Base-by-base conservation (phyloP, 2,113 vertebrate species). In the Poeciliopsis prolifica region DNA sequence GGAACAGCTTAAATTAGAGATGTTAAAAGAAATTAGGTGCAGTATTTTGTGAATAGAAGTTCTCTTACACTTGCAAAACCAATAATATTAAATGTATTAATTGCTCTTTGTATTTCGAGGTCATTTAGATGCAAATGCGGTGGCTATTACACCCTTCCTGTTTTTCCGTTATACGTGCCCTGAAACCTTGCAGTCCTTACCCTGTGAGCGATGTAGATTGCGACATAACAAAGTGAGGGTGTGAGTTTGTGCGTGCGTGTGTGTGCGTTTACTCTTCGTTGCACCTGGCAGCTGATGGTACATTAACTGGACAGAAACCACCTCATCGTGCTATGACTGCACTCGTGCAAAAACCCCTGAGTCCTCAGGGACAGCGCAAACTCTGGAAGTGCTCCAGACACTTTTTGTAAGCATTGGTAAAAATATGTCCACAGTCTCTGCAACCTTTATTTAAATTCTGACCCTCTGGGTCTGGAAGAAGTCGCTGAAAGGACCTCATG, bases 281-380 rank as follows among this genome's bases (percentile, higher is more conserved):
- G 89, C 92, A 94, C 93, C 88, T 93, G 93, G 69, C 91, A 87
- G 90, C 91, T 87, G 87, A 88, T 74, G 64, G 65, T 79, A 68
- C 75, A 80, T 22, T n/a, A 71, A 81, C 60, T 83, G 81, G 86
- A 90, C 88, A 90, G 86, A 91, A 92, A 92, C 88, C 67, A 84
- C 64, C 69, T 77, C 48, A 84, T 91, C 91, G 83, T 42, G 82
- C 62, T 83, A 92, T 94, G 93, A 93, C 93, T 93, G 88, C 86
- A 80, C 74, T 12, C 48, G 68, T 71, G 75, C 87, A 73, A 89
- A 90, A 91, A 26, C 82, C 86, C 89, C 88, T 9, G 26, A 69
- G 79, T 79, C 93, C 92, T 89, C 81, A 74, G 92, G 91, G 92
- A 93, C 89, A 69, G 31, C 3, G 12, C 0, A 26, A 74, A 82